Evolutionary conservation across 2,888 invertebrate genomes (phyloP), one percentile per base, ranked within the genome.

Genomic region (Stratiomys singularior): DNA sequence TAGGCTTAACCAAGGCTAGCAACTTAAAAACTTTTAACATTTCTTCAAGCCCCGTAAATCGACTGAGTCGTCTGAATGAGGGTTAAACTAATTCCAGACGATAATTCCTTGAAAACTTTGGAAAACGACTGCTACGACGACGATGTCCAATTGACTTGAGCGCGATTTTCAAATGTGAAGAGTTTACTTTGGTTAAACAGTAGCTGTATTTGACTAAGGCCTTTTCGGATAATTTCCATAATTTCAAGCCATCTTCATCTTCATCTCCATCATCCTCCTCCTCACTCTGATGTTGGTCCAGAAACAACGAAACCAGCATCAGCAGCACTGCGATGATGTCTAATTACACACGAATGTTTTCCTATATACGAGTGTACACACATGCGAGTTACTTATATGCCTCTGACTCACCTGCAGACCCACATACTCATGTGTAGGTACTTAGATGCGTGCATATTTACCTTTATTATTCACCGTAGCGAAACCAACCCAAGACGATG

Each of bases 161-260:
- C 52, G 52, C 52, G 77, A 60, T 74, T 74, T 74, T 78, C 56
- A 67, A 72, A 71, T 9, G 60, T 76, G 56, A 72, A 76, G 71
- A 77, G 78, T 78, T 78, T 76, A 78, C 78, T 78, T 78, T 72
- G 72, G 78, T 72, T 64, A 78, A 78, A 78, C 78, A 78, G 78
- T 78, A 78, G 78, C 78, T 64, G 72, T 74, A 37, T 74, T 74
- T 74, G 74, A 44, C 74, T 74, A 74, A 74, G 74, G 58, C 74
- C 58, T 74, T 72, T 74, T 74, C 74, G 74, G 74, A 74, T 74
- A 74, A 74, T 74, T 74, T 74, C 74, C 74, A 74, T 74, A 74
- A 58, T 74, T 74, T 74, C 58, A 60, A 74, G 74, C 58, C 58
- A 37, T 60, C 74, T 58, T 58, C 44, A 58, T 74, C 60, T 25